Base-by-base conservation (phyloP, 2,888 invertebrate genomes). In the Podotricha telesiphe region DNA sequence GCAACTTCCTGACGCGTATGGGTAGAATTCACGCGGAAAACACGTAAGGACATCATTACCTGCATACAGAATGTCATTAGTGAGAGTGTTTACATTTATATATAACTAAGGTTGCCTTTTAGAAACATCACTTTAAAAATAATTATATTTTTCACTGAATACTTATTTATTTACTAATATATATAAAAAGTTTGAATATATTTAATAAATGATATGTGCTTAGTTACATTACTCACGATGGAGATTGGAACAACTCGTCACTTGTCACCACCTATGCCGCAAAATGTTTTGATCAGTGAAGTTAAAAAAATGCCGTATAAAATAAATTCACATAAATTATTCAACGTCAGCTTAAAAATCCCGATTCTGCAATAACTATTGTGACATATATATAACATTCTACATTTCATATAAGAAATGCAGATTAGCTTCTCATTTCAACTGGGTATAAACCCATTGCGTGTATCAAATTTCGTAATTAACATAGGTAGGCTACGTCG, bases 1-100 rank as follows among this genome's bases (percentile, higher is more conserved):
- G 73, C 65, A 45, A 76, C 75, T 76, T 78, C 78, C 70, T 69
- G 68, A 61, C 34, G 53, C 64, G 66, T 64, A 67, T 61, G 69
- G 67, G 68, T 61, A 61, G 68, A 65, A 48, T 72, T 77, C 79
- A 84, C 80, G 77, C 80, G 81, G 83, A 83, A 82, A 78, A 67
- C 76, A 71, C 76, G 72, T 76, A 79, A 78, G 78, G 76, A 78
- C 77, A 74, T 76, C 79, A 74, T 78, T 77, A 75, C 75, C 65
- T 74, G 77, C 73, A 77, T 74, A 68, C 70, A 66, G 69, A 76
- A 74, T 71, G 70, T 67, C 66, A 72, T 71, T 73, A 73, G 71
- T 67, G 70, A 72, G 72, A 68, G 70, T 73, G 72, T 72, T 69
- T 69, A 72, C 50, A 64, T 53, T 64, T 47, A 48, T 61, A 63